Evolutionary conservation across 2,888 invertebrate species (phyloP), one percentile per base, ranked within the genome.

Genomic region (Leptinotarsa juncta): DNA sequence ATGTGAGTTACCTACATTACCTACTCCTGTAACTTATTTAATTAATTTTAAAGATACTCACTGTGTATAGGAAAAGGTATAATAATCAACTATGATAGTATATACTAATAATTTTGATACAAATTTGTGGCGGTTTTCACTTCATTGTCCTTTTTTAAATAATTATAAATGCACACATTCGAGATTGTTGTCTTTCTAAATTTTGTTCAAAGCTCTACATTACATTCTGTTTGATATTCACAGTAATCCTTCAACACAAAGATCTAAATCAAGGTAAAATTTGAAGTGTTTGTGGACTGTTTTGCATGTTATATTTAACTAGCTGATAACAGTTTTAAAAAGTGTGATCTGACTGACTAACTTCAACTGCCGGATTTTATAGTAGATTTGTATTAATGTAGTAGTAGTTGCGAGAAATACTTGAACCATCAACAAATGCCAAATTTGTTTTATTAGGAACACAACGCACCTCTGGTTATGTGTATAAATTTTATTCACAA

Each of bases 191-290:
- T 70, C 77, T 70, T 72, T 75, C 65, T 72, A 67, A 62, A 70
- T 70, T 51, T 60, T 74, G 66, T 74, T 65, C 10, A 66, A 57
- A 67, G 69, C 67, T 69, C 42, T 57, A 53, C 20, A 60, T 68
- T 76, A 67, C 76, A 51, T 57, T 70, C 53, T 77, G 74, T 72
- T 74, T 71, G 53, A 69, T 71, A 77, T 72, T 32, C 71, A 62
- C 68, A 72, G 72, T 75, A 70, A 55, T 51, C 70, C 51, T 48
- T 69, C 69, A 69, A 48, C 69, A 55, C 78, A 80, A 75, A 76
- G 80, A 80, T 72, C 71, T 70, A 82, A 81, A 78, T 51, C 76
- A 77, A 82, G 82, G 82, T 82, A 82, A 80, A 77, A 66, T 20
- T 67, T 49, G 67, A 32, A 69, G 69, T 69, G 69, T 69, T 55